phyloP scores from a whole-genome alignment of 2,888 invertebrate species.

The Oscheius myriophilus region DNA sequence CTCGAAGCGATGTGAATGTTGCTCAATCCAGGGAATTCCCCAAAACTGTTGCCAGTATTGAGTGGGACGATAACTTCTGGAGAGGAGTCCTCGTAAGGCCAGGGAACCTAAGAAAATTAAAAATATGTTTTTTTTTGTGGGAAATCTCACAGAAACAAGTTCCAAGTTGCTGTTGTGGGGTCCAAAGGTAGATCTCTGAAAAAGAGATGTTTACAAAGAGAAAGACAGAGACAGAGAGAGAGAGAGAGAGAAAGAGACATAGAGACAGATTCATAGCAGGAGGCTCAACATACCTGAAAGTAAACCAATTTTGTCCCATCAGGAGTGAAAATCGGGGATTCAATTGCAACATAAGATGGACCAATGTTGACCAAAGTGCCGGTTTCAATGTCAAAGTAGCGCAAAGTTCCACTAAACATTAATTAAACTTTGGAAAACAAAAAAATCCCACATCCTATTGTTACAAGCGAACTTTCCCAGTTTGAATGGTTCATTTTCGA shows the following conservation, averaged over 20 bases:
- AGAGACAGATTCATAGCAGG: too few species aligned
- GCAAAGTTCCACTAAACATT: conserved; percentile 55
- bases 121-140: too few species aligned
- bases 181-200: conserved; percentile 51
- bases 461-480: conserved; percentile 65
- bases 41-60: conserved; percentile 29
- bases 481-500: conserved; percentile 55
- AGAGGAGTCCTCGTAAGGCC: conserved; percentile 41
- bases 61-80: conserved; percentile 46
- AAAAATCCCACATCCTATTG: conserved; percentile 47
- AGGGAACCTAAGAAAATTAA: conserved; percentile 32
- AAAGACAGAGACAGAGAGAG: too few species aligned
- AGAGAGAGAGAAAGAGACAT: not conserved
- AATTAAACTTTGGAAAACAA: not conserved
- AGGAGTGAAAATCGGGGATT: conserved; percentile 54
- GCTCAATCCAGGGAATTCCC: conserved; percentile 40
- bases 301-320: conserved; percentile 50
- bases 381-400: conserved; percentile 57
- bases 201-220: too few species aligned
- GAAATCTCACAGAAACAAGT: conserved; percentile 42
- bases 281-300: conserved; percentile 30
- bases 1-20: conserved; percentile 27
- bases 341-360: conserved; percentile 36
- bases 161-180: conserved; percentile 59
- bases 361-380: conserved; percentile 46